phyloP scores from a whole-genome alignment of 1,140 invertebrate species.

The roundworm (Caenorhabditis elegans) region WBcel235 BX284605.5:14034501-14035000 shows the following conservation, averaged over 20 bases:
- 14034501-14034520: neutral
- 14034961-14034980: too few species aligned
- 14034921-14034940: too few species aligned
- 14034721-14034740: neutral
- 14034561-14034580: neutral
- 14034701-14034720: neutral
- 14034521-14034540: too few species aligned
- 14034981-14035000: too few species aligned
- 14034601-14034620: neutral
- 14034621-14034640: neutral
- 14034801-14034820: slow-evolving; percentile 17
- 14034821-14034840: too few species aligned
- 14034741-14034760: neutral
- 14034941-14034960: too few species aligned
- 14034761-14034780: slow-evolving; percentile 13
- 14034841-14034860: too few species aligned
- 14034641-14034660: slow-evolving; percentile 7
- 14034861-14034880: too few species aligned
- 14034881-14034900: too few species aligned
- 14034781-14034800: slow-evolving; percentile 16
- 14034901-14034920: too few species aligned
- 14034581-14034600: neutral
- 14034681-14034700: slow-evolving; percentile 16
- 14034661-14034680: neutral
- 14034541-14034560: neutral